phyloP scores from a whole-genome alignment of 2,113 vertebrate species.

The Onychostoma macrolepis region DNA sequence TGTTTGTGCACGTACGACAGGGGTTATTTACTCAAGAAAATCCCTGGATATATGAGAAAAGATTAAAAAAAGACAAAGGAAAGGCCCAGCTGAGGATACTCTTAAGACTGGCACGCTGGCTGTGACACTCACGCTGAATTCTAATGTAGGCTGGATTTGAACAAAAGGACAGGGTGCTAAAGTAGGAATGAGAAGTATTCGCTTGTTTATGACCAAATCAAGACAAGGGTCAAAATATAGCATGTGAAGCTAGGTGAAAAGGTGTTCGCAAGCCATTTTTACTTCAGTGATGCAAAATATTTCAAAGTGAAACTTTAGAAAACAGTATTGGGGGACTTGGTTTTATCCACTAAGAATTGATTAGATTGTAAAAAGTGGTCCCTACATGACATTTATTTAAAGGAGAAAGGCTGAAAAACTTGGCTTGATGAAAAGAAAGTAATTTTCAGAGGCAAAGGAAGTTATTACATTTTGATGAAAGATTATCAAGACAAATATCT shows the following conservation, averaged over 20 bases:
- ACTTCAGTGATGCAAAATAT: not conserved
- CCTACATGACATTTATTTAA: not conserved
- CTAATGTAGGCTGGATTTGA: conserved; percentile 18
- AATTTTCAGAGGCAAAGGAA: not conserved
- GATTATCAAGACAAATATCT: not conserved
- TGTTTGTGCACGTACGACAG: conserved; percentile 54
- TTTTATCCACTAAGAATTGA: not conserved
- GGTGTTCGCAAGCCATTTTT: not conserved
- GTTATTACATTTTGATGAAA: not conserved
- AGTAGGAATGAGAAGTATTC: not conserved
- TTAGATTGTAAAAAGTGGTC: not conserved
- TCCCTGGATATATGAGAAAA: conserved; percentile 50
- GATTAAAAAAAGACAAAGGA: conserved; percentile 21
- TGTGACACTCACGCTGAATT: conserved; percentile 6
- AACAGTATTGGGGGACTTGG: not conserved
- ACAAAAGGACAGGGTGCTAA: not conserved
- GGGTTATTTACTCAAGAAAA: conserved; percentile 65
- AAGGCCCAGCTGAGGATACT: conserved; percentile 22
- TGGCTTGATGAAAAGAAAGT: not conserved
- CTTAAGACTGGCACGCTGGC: not conserved
- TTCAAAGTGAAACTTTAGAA: not conserved
- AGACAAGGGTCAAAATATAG: not conserved
- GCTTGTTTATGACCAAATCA: not conserved
- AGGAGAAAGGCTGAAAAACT: not conserved
- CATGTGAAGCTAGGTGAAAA: not conserved